Evolutionary conservation across 2,797 vertebrate genomes (phyloP).

Genomic region (Phalloptychus januarius): DNA sequence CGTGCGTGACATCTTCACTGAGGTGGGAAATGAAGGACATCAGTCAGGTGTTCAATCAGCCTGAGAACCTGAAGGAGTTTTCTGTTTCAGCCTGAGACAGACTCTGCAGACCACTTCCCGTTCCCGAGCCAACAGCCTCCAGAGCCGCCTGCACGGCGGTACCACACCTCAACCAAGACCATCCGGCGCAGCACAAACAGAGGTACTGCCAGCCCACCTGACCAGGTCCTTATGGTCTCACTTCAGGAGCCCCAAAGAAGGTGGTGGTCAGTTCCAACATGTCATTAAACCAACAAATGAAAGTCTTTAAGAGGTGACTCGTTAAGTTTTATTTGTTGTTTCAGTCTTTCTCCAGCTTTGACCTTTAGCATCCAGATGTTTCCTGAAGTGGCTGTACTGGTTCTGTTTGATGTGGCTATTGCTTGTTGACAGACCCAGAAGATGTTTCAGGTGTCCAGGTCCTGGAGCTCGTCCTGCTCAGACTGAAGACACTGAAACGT

Average conservation of each 20-base stretch:
- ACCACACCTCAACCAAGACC: constrained; percentile 64
- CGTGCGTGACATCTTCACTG: constrained; percentile 74
- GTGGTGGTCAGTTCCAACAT: not conserved
- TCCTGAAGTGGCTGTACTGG: not conserved
- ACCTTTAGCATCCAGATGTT: not conserved
- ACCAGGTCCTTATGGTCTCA: no score
- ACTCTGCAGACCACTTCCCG: constrained; percentile 36
- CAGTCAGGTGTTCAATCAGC: not conserved
- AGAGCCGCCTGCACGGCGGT: constrained; percentile 30
- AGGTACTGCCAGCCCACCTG: constrained; percentile 47
- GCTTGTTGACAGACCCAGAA: not conserved
- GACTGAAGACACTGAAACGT: not conserved
- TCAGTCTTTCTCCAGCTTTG: not conserved
- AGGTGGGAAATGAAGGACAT: constrained; percentile 27
- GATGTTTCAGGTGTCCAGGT: not conserved
- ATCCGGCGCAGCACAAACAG: constrained; percentile 54
- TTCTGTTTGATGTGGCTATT: not conserved
- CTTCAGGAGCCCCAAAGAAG: not conserved
- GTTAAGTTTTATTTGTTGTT: not conserved
- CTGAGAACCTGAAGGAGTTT: not conserved
- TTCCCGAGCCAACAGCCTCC: not conserved
- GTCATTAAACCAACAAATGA: not conserved
- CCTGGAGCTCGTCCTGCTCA: not conserved
- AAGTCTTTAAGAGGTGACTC: not conserved
- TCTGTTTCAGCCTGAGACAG: constrained; percentile 39